Percentiles rank a stretch among this genome's conserved stretches.
Conservation (phyloP, 2,797 vertebrate genomes). For the Parauchenoglanis ngamensis region DNA sequence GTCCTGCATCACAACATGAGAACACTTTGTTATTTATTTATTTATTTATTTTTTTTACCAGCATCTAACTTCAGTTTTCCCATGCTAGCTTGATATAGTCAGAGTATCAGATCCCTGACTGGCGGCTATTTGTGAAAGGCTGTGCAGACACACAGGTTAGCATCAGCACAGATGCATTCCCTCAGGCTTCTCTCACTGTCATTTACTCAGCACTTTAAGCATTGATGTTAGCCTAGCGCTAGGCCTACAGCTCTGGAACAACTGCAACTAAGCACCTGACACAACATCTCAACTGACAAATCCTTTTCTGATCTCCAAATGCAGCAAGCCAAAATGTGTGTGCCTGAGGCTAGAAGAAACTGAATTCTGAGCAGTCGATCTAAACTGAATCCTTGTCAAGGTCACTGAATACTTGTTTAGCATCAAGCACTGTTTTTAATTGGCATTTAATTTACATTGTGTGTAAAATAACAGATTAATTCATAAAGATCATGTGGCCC, state of each 20-base stretch:
- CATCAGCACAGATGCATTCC: background rate
- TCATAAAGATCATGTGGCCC: slow-evolving; percentile 23
- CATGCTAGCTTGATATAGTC: background rate
- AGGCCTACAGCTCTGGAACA: slow-evolving; percentile 1
- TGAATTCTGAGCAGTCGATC: background rate
- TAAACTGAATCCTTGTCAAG: slow-evolving; percentile 14
- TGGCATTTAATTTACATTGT: background rate
- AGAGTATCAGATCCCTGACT: background rate
- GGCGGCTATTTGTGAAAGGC: background rate
- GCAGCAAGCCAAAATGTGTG: background rate
- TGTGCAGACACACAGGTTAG: background rate
- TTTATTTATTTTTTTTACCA: background rate
- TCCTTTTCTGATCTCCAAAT: background rate
- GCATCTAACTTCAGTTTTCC: slow-evolving; percentile 21
- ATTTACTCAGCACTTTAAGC: slow-evolving; percentile 22
- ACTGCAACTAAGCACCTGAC: slow-evolving; percentile 21
- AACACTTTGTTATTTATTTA: background rate
- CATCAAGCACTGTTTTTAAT: slow-evolving; percentile 31
- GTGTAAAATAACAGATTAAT: slow-evolving; percentile 18
- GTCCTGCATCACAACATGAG: background rate
- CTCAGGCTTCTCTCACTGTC: slow-evolving; percentile 30
- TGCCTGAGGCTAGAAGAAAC: background rate
- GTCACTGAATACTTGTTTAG: slow-evolving; percentile 39
- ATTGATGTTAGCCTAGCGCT: slow-evolving; percentile 23
- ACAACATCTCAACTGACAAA: background rate